Evolutionary conservation across 2,113 vertebrate genomes (phyloP).

Genomic region (Oryzias woworae): DNA sequence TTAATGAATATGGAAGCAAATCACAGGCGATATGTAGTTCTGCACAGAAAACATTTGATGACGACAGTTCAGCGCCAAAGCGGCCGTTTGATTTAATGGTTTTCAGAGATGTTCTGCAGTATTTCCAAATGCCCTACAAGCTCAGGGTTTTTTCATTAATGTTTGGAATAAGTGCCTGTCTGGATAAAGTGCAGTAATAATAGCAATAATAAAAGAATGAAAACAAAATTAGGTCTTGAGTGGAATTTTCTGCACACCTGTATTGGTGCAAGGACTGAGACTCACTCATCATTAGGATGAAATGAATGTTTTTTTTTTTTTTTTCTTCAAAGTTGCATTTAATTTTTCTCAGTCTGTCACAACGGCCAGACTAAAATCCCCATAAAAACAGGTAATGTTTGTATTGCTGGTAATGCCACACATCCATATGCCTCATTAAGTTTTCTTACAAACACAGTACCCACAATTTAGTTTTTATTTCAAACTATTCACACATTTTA

Average conservation of each 20-base stretch:
- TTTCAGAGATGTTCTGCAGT: slow-evolving; percentile 21
- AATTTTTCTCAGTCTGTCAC: background rate
- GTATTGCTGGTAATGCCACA: too few species aligned
- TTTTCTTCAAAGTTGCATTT: background rate
- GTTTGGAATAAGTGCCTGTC: slow-evolving; percentile 5
- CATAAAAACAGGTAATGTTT: too few species aligned
- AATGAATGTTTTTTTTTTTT: background rate
- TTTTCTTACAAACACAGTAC: too few species aligned
- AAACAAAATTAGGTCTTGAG: background rate
- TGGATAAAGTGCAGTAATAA: slow-evolving; percentile 11
- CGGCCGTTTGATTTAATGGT: slow-evolving; percentile 45
- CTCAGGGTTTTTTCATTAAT: slow-evolving; percentile 32
- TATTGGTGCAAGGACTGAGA: background rate
- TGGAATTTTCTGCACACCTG: background rate
- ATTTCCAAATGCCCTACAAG: slow-evolving; percentile 3
- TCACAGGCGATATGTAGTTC: slow-evolving; percentile 28
- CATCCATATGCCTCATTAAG: too few species aligned
- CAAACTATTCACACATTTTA: too few species aligned
- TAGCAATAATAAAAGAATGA: background rate
- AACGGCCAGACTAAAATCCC: too few species aligned
- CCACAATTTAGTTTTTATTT: too few species aligned
- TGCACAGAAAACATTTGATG: slow-evolving; percentile 32
- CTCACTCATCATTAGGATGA: background rate
- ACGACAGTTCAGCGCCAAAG: slow-evolving; percentile 45
- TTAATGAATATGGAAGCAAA: slow-evolving; percentile 55